These are phyloP conservation scores for Chelonia mydas DNA, from an alignment of 2,797 vertebrate species.

Conservation along the genomic window DNA sequence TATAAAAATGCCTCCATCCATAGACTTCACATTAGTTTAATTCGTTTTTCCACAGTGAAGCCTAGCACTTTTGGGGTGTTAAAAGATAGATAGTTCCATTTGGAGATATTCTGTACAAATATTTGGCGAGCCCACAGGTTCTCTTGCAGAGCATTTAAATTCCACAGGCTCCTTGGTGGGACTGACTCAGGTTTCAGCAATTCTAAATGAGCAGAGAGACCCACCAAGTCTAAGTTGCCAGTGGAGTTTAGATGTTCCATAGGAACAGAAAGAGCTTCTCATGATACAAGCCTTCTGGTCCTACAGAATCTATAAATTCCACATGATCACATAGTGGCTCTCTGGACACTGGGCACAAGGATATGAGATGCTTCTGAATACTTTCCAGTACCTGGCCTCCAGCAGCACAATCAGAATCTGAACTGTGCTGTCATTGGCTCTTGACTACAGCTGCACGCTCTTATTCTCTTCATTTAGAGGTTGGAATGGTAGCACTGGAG, in stretches of 20 bases:
- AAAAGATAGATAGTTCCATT: neutral
- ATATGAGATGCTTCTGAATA: neutral
- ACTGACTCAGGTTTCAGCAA: neutral
- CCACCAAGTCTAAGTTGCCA: neutral
- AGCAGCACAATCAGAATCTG: neutral
- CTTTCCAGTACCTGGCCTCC: neutral
- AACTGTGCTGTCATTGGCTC: neutral
- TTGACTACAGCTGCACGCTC: neutral
- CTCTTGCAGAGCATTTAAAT: neutral
- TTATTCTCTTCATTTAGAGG: neutral
- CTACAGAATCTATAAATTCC: neutral
- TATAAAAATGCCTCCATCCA: neutral
- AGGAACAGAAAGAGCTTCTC: neutral
- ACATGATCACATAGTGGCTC: neutral
- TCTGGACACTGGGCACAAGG: neutral
- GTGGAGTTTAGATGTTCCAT: neutral
- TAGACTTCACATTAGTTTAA: neutral
- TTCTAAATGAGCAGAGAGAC: neutral
- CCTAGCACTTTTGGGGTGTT: neutral
- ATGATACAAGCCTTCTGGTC: neutral
- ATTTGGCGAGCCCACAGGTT: neutral
- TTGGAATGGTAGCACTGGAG: neutral
- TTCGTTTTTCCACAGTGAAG: neutral
- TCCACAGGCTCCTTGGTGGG: neutral
- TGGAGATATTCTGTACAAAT: neutral